These are phyloP conservation scores for Glyptemys insculpta DNA, from an alignment of 2,797 vertebrate species.

Conservation along the genomic window DNA sequence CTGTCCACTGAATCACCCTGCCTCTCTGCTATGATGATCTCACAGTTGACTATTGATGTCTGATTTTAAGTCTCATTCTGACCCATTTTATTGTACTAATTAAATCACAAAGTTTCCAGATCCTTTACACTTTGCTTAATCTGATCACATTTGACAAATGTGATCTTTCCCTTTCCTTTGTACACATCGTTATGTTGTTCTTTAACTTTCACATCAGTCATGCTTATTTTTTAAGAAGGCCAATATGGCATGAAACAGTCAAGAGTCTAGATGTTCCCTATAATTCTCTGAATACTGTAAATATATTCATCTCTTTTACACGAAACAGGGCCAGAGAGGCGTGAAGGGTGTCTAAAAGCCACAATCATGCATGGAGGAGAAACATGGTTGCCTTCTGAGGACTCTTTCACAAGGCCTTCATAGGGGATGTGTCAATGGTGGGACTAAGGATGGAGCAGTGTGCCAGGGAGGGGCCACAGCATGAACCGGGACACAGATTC, in stretches of 20 bases:
- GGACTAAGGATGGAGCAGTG: neutral
- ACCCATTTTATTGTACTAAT: too few species aligned
- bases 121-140: neutral
- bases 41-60: too few species aligned
- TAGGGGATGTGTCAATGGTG: neutral
- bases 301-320: neutral
- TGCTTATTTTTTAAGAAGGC: neutral
- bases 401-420: neutral
- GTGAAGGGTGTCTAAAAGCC: neutral
- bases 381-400: neutral
- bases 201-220: neutral
- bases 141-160: neutral
- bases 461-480: neutral
- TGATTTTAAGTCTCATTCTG: too few species aligned
- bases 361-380: neutral
- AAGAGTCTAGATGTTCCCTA: neutral
- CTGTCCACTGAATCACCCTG: too few species aligned
- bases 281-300: neutral
- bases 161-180: neutral
- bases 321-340: neutral
- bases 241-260: neutral
- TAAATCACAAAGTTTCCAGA: neutral
- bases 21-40: too few species aligned
- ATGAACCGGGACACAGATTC: neutral
- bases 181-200: neutral